Conservation (phyloP, 2,888 invertebrate genomes). For the Dermolepida albohirtum region DNA sequence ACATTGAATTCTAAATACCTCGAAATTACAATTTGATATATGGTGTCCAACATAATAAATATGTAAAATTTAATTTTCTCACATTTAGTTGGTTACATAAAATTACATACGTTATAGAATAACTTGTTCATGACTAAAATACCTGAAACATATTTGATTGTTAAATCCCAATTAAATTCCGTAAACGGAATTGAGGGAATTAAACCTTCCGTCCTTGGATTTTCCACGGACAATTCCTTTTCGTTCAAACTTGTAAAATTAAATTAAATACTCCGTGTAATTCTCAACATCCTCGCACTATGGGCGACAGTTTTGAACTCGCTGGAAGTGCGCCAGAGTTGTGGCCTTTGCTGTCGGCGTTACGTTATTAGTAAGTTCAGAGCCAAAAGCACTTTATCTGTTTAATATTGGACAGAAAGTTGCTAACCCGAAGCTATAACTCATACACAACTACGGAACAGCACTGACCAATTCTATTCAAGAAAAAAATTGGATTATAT, state of each 20-base stretch:
- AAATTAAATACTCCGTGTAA: conserved; percentile 39
- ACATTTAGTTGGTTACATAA: conserved; percentile 1
- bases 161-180: conserved; percentile 16
- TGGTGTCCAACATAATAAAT: too few relatives aligned
- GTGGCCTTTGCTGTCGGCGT: conserved; percentile 39
- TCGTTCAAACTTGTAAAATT: conserved; percentile 38
- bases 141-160: conserved; percentile 18
- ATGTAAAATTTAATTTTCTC: conserved; percentile 6
- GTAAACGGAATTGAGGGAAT: conserved; percentile 9
- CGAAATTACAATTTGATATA: too few relatives aligned
- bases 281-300: conserved; percentile 7
- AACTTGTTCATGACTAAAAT: neutral
- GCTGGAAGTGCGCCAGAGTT: conserved; percentile 42
- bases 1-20: too few relatives aligned
- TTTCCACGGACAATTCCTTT: conserved; percentile 29
- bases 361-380: conserved; percentile 42
- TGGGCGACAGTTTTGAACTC: conserved; percentile 38
- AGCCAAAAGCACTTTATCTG: conserved; percentile 44
- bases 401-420: conserved; percentile 41
- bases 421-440: conserved; percentile 34
- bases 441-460: conserved; percentile 26
- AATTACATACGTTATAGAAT: neutral
- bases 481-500: neutral
- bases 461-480: conserved; percentile 14
- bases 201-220: conserved; percentile 9